Percentiles rank a stretch among this genome's conserved stretches.
Conservation (phyloP, 2,888 invertebrate species). For the Taphrorychus bicolor region DNA sequence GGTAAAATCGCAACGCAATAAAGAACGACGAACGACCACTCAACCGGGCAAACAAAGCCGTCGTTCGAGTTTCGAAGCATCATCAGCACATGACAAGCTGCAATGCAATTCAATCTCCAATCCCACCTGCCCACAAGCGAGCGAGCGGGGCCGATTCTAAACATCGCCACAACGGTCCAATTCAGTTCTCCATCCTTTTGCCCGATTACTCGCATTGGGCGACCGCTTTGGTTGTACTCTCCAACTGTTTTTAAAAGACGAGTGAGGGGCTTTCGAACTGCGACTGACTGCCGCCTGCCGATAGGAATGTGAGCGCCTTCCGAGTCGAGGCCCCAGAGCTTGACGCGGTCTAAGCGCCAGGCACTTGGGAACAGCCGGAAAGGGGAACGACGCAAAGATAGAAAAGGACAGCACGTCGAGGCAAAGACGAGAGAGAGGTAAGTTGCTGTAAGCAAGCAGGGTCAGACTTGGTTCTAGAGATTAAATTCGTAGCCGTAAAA, state of each 20-base stretch:
- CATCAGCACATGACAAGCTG: background rate
- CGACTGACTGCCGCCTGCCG: background rate
- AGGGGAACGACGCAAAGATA: constrained; percentile 2
- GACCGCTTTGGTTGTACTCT: constrained; percentile 37
- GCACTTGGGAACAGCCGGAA: constrained; percentile 3
- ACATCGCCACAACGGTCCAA: constrained; percentile 25
- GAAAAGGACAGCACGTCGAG: background rate
- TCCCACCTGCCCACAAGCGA: constrained; percentile 1
- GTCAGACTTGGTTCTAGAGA: background rate
- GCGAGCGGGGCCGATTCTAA: constrained; percentile 21
- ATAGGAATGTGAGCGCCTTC: background rate
- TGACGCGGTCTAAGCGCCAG: background rate
- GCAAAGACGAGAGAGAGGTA: background rate
- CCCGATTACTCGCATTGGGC: constrained; percentile 7
- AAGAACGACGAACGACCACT: too few relatives aligned
- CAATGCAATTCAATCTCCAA: constrained; percentile 28
- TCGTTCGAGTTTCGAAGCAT: background rate
- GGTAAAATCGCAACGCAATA: background rate
- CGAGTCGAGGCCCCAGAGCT: background rate
- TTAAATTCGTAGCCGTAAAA: constrained; percentile 5
- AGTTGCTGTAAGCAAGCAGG: background rate
- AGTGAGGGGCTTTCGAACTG: constrained; percentile 25
- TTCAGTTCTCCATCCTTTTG: background rate
- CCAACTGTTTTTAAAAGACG: constrained; percentile 31
- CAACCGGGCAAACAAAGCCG: background rate